Conservation (phyloP, 2,888 invertebrate genomes). For the Aphidoletes aphidimyza region DNA sequence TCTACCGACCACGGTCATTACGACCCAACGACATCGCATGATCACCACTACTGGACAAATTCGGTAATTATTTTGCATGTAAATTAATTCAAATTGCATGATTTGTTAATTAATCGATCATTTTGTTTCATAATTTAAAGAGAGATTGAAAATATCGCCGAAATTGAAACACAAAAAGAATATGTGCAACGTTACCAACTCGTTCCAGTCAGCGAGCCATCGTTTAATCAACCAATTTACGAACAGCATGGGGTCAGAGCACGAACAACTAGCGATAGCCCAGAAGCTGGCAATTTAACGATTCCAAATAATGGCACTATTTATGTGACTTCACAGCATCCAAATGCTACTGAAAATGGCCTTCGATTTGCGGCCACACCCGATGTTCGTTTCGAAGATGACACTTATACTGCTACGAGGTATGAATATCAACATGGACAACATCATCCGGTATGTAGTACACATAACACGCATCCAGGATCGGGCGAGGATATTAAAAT, state of each 20-base stretch:
- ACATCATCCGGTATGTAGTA: constrained; percentile 45
- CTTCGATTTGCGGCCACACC: constrained; percentile 22
- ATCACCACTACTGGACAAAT: constrained; percentile 66
- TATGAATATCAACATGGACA: constrained; percentile 54
- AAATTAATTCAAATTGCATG: too few species aligned
- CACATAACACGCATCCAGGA: neutral
- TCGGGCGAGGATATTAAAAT: constrained; percentile 33
- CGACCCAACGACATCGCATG: constrained; percentile 63
- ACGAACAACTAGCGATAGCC: neutral
- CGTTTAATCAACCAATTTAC: constrained; percentile 54
- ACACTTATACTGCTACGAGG: neutral
- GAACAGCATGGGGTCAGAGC: constrained; percentile 53
- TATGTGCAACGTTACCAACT: constrained; percentile 51
- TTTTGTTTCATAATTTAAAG: neutral
- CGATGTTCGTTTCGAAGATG: constrained; percentile 38
- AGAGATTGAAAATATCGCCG: neutral
- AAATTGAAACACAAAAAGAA: constrained; percentile 32
- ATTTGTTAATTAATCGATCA: too few species aligned
- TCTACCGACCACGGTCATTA: constrained; percentile 60
- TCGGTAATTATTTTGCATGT: constrained; percentile 59
- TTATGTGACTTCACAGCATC: constrained; percentile 56
- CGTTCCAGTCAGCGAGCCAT: constrained; percentile 16
- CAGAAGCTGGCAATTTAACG: neutral
- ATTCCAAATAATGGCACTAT: constrained; percentile 54
- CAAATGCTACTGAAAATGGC: neutral